Conservation (phyloP, 2,888 invertebrate species). For the Campopleginae sp. region DNA sequence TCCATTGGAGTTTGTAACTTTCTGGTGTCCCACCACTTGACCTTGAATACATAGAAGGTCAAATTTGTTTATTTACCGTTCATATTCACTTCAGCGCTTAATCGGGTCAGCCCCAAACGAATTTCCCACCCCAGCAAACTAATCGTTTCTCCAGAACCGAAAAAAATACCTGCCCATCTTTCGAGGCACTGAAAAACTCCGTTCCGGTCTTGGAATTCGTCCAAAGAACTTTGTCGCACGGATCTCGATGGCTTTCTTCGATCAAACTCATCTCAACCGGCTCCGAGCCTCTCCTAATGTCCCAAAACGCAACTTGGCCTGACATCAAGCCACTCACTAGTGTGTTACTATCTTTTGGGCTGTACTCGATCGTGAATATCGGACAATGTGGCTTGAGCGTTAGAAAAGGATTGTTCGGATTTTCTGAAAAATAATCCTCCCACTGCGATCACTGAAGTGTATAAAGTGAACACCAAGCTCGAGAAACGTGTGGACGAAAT, state of each 20-base stretch:
- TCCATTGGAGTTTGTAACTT: constrained; percentile 91
- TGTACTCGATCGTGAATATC: constrained; percentile 80
- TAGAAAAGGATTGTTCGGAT: constrained; percentile 81
- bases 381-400: constrained; percentile 80
- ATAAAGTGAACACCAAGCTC: neutral
- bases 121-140: neutral
- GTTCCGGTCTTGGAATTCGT: constrained; percentile 97
- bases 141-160: neutral
- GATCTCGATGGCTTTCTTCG: constrained; percentile 94
- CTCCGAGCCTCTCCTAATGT: constrained; percentile 92
- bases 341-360: constrained; percentile 81
- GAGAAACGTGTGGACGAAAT: too few relatives aligned
- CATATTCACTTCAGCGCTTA: neutral
- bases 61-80: neutral
- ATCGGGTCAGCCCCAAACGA: neutral
- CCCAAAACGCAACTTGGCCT: constrained; percentile 90
- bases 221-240: constrained; percentile 95
- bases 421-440: constrained; percentile 74
- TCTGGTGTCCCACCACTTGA: constrained; percentile 90
- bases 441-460: neutral
- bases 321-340: constrained; percentile 80
- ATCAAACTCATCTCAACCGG: constrained; percentile 92
- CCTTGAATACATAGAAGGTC: constrained; percentile 66
- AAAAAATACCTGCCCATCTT: constrained; percentile 92
- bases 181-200: constrained; percentile 97